phyloP scores from a whole-genome alignment of 2,888 invertebrate species.

The Ormyrus nitidulus region DNA sequence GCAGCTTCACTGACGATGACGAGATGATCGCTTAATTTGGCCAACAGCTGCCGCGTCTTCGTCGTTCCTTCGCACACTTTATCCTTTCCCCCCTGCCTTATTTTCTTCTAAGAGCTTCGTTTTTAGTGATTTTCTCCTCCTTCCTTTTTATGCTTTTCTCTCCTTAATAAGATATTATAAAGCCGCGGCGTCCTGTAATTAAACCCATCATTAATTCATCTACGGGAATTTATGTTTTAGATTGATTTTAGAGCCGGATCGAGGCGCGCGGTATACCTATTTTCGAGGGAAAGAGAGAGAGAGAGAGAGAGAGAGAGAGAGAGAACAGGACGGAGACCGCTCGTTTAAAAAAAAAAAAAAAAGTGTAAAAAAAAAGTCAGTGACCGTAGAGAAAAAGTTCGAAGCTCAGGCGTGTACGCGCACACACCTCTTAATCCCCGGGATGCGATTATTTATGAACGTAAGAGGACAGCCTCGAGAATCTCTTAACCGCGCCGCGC shows the following conservation, averaged over 20 bases:
- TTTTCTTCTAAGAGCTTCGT: constrained; percentile 2
- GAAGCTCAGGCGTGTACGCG: not conserved
- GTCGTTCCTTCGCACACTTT: constrained; percentile 55
- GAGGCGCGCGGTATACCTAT: not conserved
- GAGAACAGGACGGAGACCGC: not conserved
- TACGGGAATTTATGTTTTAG: no score
- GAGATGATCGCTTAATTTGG: constrained; percentile 76
- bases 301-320: not conserved
- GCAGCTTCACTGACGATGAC: constrained; percentile 74
- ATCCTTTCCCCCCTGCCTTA: constrained; percentile 23
- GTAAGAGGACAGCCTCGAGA: constrained; percentile 63
- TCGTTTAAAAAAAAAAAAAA: not conserved
- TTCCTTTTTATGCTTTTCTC: constrained; percentile 11
- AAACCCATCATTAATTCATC: not conserved
- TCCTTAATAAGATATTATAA: constrained; percentile 34
- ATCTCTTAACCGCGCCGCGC: constrained; percentile 50
- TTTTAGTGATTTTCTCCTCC: not conserved
- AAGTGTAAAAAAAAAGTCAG: not conserved
- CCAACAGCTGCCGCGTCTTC: constrained; percentile 73
- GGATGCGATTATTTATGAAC: constrained; percentile 70
- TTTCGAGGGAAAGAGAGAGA: not conserved
- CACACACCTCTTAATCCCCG: constrained; percentile 67
- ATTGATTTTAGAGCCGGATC: no score
- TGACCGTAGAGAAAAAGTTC: not conserved
- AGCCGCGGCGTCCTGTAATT: not conserved